Evolutionary conservation across 2,113 vertebrate species (phyloP), one percentile per base, ranked within the genome.

Genomic region (Percopsis transmontana): DNA sequence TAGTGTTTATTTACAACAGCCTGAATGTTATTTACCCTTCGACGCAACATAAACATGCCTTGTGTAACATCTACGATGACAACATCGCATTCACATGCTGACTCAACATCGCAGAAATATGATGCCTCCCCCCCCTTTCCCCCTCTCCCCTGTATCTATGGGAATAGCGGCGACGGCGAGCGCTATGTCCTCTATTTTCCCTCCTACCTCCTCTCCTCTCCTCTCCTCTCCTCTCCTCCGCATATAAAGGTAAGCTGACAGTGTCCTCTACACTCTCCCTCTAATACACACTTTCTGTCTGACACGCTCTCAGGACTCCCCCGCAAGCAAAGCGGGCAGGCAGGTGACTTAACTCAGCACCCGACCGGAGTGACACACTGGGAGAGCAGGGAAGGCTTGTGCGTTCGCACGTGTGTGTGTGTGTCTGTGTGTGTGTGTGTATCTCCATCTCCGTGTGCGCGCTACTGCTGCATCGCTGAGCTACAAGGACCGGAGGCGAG

Each of bases 101-200:
- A 94, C 92, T 93, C 86, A 77, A 92, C 93, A 90, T 91, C 45
- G 3, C 89, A 95, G 94, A 95, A 96, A 97, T 91, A 92, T 90
- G 95, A 96, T 93, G 90, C 95, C 89, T 89, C 87, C 92, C 56
- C 65, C 60, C 53, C 18, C 21, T 56, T 24, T 56, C 53, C 5
- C 14, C 7, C 24, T 40, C 55, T 39, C 27, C 27, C 5, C 27
- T 33, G 27, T 33, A 33, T 33, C 27, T 33, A 33, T 33, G 27
- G 27, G 27, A 33, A 33, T 33, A 33, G 27, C 63, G 79, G 77
- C 41, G 18, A 11, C 9, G 24, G 10, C 77, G 73, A 41, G 53
- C 68, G 61, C 79, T 71, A 5, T 86, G 82, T 85, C 86, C 81
- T 84, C 89, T 91, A 89, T 33, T 33, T 33, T 33, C 89, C 60